Evolutionary conservation across 1,140 invertebrate species (phyloP), one percentile per base, ranked within the genome.

Genomic region (Drosophila novamexicana): DNA sequence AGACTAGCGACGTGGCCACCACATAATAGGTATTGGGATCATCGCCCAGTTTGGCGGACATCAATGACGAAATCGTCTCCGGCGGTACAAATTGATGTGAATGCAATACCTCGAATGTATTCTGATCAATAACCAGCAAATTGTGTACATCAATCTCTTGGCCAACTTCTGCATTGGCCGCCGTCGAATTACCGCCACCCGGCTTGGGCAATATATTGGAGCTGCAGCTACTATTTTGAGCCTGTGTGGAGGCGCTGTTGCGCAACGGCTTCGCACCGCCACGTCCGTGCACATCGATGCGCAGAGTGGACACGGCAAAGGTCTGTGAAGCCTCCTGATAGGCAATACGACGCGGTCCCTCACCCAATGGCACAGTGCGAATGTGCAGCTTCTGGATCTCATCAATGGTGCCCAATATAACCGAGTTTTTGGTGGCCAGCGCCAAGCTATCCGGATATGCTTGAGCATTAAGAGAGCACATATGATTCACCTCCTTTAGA

Each of bases 341-440:
- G 2, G 98, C 96, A 79, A 99, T 99, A 59, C 98, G 93, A 73
- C 97, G 94, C 0, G 98, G 98, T 1, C 98, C 97, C 94, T 99
- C 99, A 7, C 97, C 97, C 0, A 99, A 93, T 0, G 97, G 97
- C 32, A 99, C 97, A 1, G 98, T 99, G 40, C 98, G 93, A 75
- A 99, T 99, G 92, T 99, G 98, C 32, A 99, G 93, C 91, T 99
- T 99, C 93, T 99, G 98, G 77, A 99, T 99, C 93, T 99, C 98
- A 94, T 99, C 98, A 79, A 99, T 99, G 0, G 98, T 99, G 39
- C 99, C 99, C 90, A 99, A 97, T 0, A 98, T 98, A 0, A 99
- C 95, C 0, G 97, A 97, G 79, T 95, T 97, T 83, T 99, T 98
- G 22, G 97, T 99, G 0, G 98, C 97, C 59, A 99, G 93, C 12